Conservation (phyloP, 2,797 vertebrate genomes). For the Martes flavigula region DNA sequence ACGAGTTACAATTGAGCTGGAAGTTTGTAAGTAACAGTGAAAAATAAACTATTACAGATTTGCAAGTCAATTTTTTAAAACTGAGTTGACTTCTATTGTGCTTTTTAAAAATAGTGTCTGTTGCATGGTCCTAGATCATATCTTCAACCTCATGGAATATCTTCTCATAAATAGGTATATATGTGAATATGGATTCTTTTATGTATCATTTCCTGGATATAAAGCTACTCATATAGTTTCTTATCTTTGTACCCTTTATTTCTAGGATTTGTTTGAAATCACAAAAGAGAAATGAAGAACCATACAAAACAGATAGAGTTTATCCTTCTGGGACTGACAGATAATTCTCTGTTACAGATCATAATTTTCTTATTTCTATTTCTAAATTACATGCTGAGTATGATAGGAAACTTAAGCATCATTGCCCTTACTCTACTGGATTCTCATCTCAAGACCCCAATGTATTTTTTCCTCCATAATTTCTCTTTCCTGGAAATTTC, state of each 20-base stretch:
- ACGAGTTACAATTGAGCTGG: background rate
- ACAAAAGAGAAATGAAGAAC: conserved; percentile 64
- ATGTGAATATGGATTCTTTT: background rate
- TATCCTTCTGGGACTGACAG: conserved; percentile 69
- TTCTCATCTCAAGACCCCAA: conserved; percentile 55
- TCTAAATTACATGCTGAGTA: conserved; percentile 66
- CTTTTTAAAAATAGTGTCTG: background rate
- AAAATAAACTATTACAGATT: background rate
- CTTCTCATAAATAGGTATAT: background rate
- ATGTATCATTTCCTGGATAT: background rate
- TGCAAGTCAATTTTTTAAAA: background rate
- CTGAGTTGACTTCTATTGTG: background rate
- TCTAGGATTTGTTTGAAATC: background rate
- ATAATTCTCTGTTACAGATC: conserved; percentile 50
- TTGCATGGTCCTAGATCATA: background rate
- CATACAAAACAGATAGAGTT: conserved; percentile 67
- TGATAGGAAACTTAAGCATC: conserved; percentile 70
- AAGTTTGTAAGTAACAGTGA: background rate
- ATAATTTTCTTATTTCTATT: conserved; percentile 62
- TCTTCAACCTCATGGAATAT: background rate
- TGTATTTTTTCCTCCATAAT: conserved; percentile 78
- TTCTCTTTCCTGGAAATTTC: conserved; percentile 59
- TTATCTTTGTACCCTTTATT: background rate
- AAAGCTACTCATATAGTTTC: background rate
- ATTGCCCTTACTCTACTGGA: conserved; percentile 68